phyloP scores from a whole-genome alignment of 37 sponge, comb jelly and placozoan genomes.

The Halisarca cf. caerulea region DNA sequence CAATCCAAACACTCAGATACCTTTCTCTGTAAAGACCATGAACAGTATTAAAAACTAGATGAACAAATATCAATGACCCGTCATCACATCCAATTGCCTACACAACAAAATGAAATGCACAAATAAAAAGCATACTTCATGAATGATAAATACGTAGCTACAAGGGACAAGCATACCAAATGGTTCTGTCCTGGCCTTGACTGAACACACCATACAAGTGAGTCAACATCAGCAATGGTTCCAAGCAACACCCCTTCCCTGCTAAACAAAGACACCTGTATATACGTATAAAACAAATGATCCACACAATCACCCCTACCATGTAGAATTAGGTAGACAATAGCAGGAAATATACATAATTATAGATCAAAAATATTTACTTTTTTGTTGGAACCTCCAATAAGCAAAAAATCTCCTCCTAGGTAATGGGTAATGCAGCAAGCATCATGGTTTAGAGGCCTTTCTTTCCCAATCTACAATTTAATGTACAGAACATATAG shows the following conservation, averaged over 20 bases:
- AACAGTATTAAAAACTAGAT: slow-evolving; percentile 80
- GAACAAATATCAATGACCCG: slow-evolving; percentile 75
- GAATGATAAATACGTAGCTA: neutral
- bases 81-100: slow-evolving; percentile 83
- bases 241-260: slow-evolving; percentile 58
- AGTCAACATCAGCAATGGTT: slow-evolving; percentile 37
- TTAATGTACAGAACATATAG: neutral
- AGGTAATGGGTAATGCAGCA: slow-evolving; percentile 76
- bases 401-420: slow-evolving; percentile 82
- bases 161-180: slow-evolving; percentile 18
- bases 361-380: slow-evolving; percentile 32
- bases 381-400: slow-evolving; percentile 92
- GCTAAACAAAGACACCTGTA: slow-evolving; percentile 56
- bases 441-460: slow-evolving; percentile 83
- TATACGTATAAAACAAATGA: neutral
- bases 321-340: too few relatives aligned
- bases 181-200: slow-evolving; percentile 52
- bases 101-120: neutral
- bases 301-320: too few relatives aligned
- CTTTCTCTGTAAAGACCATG: slow-evolving; percentile 97
- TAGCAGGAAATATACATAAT: neutral
- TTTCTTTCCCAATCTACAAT: slow-evolving; percentile 88
- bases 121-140: too few relatives aligned
- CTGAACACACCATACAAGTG: slow-evolving; percentile 78
- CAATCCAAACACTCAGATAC: too few relatives aligned